phyloP scores from a whole-genome alignment of 2,113 vertebrate species.

The Vidua macroura region DNA sequence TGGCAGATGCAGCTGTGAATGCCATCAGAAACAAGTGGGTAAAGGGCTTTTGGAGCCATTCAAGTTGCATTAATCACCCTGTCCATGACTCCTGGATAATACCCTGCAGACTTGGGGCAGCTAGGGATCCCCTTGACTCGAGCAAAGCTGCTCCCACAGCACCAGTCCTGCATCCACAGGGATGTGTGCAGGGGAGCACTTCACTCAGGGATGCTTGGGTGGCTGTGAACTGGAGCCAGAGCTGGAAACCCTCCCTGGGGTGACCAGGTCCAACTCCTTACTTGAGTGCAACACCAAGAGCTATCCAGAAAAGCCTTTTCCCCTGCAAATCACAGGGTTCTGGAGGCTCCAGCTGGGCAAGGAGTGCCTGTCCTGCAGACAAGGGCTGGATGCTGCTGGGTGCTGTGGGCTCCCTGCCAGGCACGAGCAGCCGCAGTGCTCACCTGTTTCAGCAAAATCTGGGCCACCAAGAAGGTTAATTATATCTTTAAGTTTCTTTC shows the following conservation, averaged over 20 bases:
- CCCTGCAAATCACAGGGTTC: accelerated
- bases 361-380: neutral
- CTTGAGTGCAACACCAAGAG: neutral
- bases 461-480: slow-evolving; percentile 15
- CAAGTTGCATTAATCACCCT: neutral
- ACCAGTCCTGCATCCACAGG: neutral
- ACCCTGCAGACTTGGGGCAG: neutral
- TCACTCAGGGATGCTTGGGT: neutral
- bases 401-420: neutral
- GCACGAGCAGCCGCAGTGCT: accelerated
- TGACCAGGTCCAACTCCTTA: neutral
- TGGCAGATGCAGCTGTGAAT: neutral
- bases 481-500: slow-evolving; percentile 5
- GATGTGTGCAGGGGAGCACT: neutral
- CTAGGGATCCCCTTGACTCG: neutral
- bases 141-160: neutral
- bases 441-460: neutral
- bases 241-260: neutral
- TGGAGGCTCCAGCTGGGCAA: accelerated
- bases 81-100: neutral
- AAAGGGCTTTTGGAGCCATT: neutral
- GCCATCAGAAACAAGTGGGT: neutral
- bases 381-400: neutral
- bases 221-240: neutral
- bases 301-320: neutral